Base-by-base conservation (phyloP, 2,888 invertebrate genomes). In the Drosophila neutralis region DNA sequence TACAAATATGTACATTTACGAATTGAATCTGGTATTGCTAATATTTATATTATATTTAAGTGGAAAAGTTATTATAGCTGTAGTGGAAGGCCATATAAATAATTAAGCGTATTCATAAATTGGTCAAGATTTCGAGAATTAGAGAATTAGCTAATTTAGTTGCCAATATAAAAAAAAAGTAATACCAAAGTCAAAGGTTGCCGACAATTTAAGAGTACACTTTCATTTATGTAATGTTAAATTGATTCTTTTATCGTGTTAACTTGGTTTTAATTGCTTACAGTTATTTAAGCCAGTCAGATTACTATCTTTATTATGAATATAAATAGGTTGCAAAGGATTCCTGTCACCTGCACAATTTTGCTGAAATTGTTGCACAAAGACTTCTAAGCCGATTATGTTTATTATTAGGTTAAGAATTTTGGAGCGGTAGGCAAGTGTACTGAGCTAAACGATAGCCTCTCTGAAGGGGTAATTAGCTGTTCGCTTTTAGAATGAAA, bases 331-430 rank as follows among this genome's bases (percentile, higher is more conserved):
- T 27, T 29, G 13, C 56, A n/a, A 27, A 35, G 27, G 8, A 40
- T 31, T 40, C 29, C 3, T 21, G 29, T 40, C 29, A 38, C 18
- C 29, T 40, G 27, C 21, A 52, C 15, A 21, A 36, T 51, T 6
- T 35, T 27, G 5, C 10, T 5, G 2, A 60, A 59, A 35, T n/a
- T 35, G 33, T 27, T 59, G 35, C 10, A 33, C 13, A 51, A 60
- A 29, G 11, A 7, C 31, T 38, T 11, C 38, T n/a, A 38, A 61
- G 60, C 60, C 29, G 31, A 54, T 61, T 61, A 61, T 54, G 18
- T 18, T 38, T 13, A 18, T 31, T 18, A 35, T 49, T 27, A 13
- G 4, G 24, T 6, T 27, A 35, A 49, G 24, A 35, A 24, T 24
- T 27, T n/a, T 4, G 27, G 29, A 29, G n/a, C 6, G 21, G 6